phyloP scores from a whole-genome alignment of 2,888 invertebrate species.

The Drosophila suboccidentalis region DNA sequence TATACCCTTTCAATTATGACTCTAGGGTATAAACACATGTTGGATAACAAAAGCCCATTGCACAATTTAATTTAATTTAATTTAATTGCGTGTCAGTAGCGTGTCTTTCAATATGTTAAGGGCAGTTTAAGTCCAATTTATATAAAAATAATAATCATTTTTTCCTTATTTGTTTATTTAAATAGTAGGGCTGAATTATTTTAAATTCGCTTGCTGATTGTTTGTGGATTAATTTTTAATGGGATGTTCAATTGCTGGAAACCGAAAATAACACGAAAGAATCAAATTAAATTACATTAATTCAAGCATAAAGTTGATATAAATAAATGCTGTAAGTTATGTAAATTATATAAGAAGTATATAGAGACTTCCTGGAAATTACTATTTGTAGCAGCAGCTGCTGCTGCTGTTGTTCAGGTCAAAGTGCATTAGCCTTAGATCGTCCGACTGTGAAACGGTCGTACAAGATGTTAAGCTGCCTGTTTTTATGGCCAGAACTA shows the following conservation, averaged over 20 bases:
- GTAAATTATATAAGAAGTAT: background rate
- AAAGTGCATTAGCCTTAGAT: constrained; percentile 78
- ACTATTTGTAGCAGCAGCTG: background rate
- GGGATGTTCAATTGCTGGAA: constrained; percentile 12
- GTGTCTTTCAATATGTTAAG: constrained; percentile 58
- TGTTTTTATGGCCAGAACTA: constrained; percentile 55
- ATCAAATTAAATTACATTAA: background rate
- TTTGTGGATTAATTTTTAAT: constrained; percentile 42
- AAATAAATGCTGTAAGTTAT: background rate
- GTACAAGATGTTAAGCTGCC: constrained; percentile 56
- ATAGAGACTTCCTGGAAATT: background rate
- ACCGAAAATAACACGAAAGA: background rate
- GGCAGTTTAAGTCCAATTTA: background rate
- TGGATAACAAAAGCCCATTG: constrained; percentile 33
- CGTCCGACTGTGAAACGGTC: constrained; percentile 48
- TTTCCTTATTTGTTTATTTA: constrained; percentile 11
- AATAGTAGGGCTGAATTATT: constrained; percentile 31
- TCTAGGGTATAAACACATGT: constrained; percentile 8
- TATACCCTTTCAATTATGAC: background rate
- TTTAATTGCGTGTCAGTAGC: constrained; percentile 75
- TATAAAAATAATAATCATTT: constrained; percentile 15
- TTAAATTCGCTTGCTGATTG: constrained; percentile 37
- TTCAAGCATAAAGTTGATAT: background rate
- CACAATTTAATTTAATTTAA: constrained; percentile 72
- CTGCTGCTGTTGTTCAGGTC: constrained; percentile 42